Conservation (phyloP, 1,140 invertebrate species). For the Cyphomyrmex costatus region DNA sequence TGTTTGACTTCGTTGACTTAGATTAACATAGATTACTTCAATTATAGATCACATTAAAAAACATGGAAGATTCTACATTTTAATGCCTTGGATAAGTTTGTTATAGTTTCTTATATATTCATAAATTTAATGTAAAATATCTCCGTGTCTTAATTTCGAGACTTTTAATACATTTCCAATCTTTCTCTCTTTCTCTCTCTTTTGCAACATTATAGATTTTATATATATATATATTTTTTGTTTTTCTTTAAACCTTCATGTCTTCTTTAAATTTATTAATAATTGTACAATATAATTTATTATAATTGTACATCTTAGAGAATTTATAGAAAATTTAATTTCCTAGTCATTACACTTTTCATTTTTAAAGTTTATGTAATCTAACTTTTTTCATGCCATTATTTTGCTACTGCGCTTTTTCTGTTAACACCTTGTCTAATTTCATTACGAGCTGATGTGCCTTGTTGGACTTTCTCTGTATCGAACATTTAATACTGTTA, state of each 20-base stretch:
- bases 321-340: not conserved
- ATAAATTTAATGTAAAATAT: not conserved
- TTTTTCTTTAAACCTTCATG: not conserved
- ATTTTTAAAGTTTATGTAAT: not conserved
- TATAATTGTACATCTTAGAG: too few species aligned
- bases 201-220: not conserved
- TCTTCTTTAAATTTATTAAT: not conserved
- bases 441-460: too few species aligned
- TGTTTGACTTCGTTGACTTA: slow-evolving; percentile 41
- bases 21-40: slow-evolving; percentile 48
- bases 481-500: too few species aligned
- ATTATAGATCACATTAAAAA: slow-evolving; percentile 55
- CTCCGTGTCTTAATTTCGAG: not conserved
- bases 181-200: not conserved
- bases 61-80: slow-evolving; percentile 36
- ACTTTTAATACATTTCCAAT: not conserved
- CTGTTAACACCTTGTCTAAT: too few species aligned
- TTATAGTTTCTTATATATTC: slow-evolving; percentile 1
- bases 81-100: slow-evolving; percentile 21
- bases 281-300: too few species aligned
- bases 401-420: too few species aligned
- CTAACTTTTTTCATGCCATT: not conserved
- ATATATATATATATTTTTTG: not conserved
- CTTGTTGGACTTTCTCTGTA: too few species aligned
- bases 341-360: not conserved